A percentile compares a stretch with the other conserved stretches of the same genome.
phyloP scores from a whole-genome alignment of 2,797 vertebrate species.

The Melopsittacus undulatus region DNA sequence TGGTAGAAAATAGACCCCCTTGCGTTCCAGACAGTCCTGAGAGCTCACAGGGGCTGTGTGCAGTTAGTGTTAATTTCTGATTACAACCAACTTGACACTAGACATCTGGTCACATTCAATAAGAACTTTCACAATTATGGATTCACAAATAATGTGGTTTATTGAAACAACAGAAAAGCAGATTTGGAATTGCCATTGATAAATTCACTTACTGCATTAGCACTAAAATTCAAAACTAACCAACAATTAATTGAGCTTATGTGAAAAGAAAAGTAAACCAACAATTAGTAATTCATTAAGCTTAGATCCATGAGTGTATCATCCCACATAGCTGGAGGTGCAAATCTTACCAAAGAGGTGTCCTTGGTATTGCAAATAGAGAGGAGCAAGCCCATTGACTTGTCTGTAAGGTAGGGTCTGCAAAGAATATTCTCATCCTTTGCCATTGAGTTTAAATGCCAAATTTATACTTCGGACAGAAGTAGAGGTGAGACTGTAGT shows the following conservation, averaged over 20 bases:
- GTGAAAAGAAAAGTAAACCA: background rate
- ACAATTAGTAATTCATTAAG: background rate
- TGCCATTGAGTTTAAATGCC: background rate
- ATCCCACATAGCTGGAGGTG: background rate
- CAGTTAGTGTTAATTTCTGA: background rate
- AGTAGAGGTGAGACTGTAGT: background rate
- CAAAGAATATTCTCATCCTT: background rate
- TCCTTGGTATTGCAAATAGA: background rate
- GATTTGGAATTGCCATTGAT: background rate
- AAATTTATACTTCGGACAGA: background rate
- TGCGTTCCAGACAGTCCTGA: background rate
- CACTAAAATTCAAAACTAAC: background rate
- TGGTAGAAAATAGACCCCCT: background rate
- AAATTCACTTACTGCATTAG: background rate
- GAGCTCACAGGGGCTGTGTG: background rate
- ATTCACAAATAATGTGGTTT: background rate
- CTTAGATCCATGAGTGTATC: background rate
- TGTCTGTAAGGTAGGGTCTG: background rate
- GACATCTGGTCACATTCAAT: background rate
- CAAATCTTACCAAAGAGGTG: background rate
- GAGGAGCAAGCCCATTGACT: background rate
- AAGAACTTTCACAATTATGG: background rate
- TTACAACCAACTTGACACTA: background rate
- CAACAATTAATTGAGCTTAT: background rate
- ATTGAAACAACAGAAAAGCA: background rate